Percentiles rank a stretch among this genome's conserved stretches.
Evolutionary conservation across 2,888 invertebrate genomes (phyloP).

Genomic region (Caenorhabditis sp.): DNA sequence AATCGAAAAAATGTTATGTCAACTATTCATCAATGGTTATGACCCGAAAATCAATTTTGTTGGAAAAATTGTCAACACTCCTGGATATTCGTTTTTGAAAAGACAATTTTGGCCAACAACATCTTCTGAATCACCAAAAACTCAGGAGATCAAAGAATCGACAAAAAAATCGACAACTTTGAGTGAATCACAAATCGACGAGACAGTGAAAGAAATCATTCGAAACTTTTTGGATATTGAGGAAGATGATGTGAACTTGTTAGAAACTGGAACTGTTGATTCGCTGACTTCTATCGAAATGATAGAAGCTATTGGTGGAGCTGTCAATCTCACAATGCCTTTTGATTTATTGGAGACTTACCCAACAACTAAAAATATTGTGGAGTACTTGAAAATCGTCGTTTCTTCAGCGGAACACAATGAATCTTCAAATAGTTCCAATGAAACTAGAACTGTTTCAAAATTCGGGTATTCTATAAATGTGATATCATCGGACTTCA

Average conservation of each 20-base stretch:
- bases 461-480: slow-evolving; percentile 9
- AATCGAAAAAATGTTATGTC: slow-evolving; percentile 39
- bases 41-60: slow-evolving; percentile 30
- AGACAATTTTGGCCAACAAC: slow-evolving; percentile 50
- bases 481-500: slow-evolving; percentile 29
- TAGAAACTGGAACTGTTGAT: slow-evolving; percentile 42
- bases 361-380: slow-evolving; percentile 29
- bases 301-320: slow-evolving; percentile 44
- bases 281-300: slow-evolving; percentile 51
- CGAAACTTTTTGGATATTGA: slow-evolving; percentile 33
- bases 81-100: slow-evolving; percentile 48
- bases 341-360: slow-evolving; percentile 43
- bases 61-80: slow-evolving; percentile 44
- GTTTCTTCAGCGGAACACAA: background rate
- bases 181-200: background rate
- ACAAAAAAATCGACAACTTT: background rate
- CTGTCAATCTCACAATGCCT: slow-evolving; percentile 44
- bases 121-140: background rate
- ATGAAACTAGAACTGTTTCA: background rate
- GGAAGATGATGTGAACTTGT: slow-evolving; percentile 31
- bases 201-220: slow-evolving; percentile 27
- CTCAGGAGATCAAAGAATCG: background rate
- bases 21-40: slow-evolving; percentile 39
- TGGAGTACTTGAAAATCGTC: slow-evolving; percentile 32
- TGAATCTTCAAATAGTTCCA: background rate